Conservation (phyloP, 2,113 vertebrate genomes). For the Lamprologus callipterus region DNA sequence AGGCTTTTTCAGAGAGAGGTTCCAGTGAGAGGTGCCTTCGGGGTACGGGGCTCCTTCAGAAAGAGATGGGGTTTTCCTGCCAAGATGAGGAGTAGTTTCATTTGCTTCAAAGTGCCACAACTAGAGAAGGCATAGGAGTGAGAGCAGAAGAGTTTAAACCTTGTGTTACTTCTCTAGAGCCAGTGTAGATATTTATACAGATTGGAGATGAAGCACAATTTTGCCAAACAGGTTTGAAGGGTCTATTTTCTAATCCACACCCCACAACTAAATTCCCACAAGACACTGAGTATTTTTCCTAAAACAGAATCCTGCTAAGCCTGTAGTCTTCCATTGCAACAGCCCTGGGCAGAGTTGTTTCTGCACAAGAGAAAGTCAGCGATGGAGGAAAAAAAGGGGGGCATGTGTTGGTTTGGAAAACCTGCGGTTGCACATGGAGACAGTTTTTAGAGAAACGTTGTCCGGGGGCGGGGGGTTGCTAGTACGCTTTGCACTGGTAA, state of each 20-base stretch:
- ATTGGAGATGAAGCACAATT: neutral
- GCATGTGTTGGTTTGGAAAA: constrained; percentile 18
- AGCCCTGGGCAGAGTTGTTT: constrained; percentile 13
- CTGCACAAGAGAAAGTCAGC: neutral
- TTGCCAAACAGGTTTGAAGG: neutral
- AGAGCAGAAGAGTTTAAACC: neutral
- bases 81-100: constrained; percentile 15
- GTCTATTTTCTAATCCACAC: neutral
- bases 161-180: neutral
- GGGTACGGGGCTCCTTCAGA: neutral
- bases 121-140: neutral
- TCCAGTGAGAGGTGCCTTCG: neutral
- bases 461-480: neutral
- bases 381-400: neutral
- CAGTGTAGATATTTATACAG: neutral
- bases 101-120: neutral
- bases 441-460: constrained; percentile 5
- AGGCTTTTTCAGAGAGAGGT: neutral
- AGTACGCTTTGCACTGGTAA: constrained; percentile 14
- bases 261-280: neutral
- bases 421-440: constrained; percentile 14
- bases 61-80: neutral
- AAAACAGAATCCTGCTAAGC: constrained; percentile 8
- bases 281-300: constrained; percentile 1
- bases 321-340: neutral